Base-by-base conservation (phyloP, 2,797 vertebrate species). In the Odontamblyopus lacepedii region DNA sequence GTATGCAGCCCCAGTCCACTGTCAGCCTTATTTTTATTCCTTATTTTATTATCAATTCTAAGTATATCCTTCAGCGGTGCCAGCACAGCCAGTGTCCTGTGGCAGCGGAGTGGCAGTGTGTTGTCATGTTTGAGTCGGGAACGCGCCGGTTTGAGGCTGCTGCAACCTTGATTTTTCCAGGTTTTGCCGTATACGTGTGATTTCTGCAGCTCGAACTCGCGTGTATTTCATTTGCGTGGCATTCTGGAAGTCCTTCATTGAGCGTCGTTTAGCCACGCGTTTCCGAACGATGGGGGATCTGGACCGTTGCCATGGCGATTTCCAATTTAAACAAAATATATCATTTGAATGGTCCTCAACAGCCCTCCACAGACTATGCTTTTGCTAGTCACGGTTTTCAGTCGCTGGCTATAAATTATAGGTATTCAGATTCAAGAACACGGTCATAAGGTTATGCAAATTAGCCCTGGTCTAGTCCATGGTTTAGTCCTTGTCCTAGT, bases 41-140 rank as follows among this genome's bases (percentile, higher is more conserved):
- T 0, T 55, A 71, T 5, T 67, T 83, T 50, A 73, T 86, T 83
- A 81, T 67, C n/a, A 56, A 48, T 13, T 62, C 41, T 75, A 70
- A 75, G 76, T 5, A 27, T 1, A 70, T 32, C 73, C 16, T 41
- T 78, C 78, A 75, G 29, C 70, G 2, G 35, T 32, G 29, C 60
- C 30, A 23, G 27, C 55, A 60, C 72, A 62, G 16, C 13, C 53
- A 50, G 67, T 51, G 65, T 66, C 61, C 69, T 19, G 48, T 50
- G 60, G 16, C 67, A 7, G 69, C 2, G 1, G 32, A n/a, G 50
- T 68, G 76, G 64, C 85, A 29, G 63, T 6, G 2, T 69, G 30
- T 13, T 75, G 68, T 19, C 67, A 64, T 41, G 29, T 41, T 19
- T 61, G 44, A 51, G 19, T 50, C 62, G 35, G 9, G 69, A 71